These are phyloP conservation scores for Donacobius atricapilla DNA, from an alignment of 2,113 vertebrate genomes.

Conservation along the genomic window DNA sequence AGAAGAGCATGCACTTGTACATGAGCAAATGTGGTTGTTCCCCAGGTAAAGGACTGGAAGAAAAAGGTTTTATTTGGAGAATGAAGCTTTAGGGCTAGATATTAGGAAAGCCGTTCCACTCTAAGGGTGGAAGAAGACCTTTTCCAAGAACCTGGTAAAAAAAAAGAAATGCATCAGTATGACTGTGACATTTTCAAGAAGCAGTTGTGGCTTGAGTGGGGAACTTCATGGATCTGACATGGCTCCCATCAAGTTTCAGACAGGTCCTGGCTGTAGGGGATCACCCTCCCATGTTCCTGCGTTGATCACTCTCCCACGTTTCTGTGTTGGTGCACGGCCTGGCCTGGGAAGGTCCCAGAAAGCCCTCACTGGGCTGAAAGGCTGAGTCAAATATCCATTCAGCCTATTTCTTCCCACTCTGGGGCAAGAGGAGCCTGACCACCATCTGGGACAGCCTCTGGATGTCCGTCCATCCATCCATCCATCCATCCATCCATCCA, in stretches of 20 bases:
- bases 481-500: background rate
- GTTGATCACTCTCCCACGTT: background rate
- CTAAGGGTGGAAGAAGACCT: background rate
- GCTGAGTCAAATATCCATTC: background rate
- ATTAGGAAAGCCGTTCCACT: background rate
- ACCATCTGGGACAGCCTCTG: fast-evolving
- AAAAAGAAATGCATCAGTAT: background rate
- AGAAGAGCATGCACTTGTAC: background rate
- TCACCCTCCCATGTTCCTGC: background rate
- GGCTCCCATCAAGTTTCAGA: fast-evolving
- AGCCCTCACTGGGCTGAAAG: fast-evolving
- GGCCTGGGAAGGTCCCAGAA: background rate
- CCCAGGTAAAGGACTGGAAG: background rate
- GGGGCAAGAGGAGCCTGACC: background rate
- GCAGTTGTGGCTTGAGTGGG: background rate
- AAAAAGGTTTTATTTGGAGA: background rate
- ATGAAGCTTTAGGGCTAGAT: background rate
- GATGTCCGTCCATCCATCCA: background rate
- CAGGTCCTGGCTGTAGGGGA: background rate
- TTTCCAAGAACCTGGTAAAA: background rate
- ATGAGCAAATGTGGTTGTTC: background rate
- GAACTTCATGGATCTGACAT: background rate
- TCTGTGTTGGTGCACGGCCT: background rate
- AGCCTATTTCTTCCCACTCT: background rate
- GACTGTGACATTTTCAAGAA: background rate